Conservation (phyloP, 2,888 invertebrate genomes). For the Nomada lathburiana region DNA sequence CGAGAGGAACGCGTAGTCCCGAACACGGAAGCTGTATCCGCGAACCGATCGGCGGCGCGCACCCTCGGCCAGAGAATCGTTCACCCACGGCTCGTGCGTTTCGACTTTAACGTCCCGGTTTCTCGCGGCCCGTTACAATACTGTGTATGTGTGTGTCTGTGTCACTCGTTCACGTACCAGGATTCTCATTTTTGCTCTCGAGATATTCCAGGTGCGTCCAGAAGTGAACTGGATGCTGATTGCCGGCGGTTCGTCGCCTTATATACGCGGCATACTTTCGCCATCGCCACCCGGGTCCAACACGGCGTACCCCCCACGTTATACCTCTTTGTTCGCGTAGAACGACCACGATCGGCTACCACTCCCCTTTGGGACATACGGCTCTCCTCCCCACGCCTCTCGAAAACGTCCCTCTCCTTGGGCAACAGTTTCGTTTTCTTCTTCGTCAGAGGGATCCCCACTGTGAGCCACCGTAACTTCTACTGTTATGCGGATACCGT, state of each 20-base stretch:
- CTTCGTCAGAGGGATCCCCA: slow-evolving; percentile 50
- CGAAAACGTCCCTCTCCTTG: slow-evolving; percentile 62
- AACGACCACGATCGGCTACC: slow-evolving; percentile 79
- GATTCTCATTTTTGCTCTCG: slow-evolving; percentile 82
- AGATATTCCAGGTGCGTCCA: slow-evolving; percentile 85
- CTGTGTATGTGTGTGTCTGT: too few relatives aligned
- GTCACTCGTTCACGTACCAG: slow-evolving; percentile 79
- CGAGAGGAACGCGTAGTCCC: too few relatives aligned
- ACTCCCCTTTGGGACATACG: slow-evolving; percentile 78
- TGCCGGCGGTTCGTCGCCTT: slow-evolving; percentile 85
- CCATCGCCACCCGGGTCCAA: slow-evolving; percentile 82
- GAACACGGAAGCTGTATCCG: too few relatives aligned
- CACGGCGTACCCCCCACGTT: slow-evolving; percentile 80
- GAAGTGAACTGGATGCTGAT: slow-evolving; percentile 87
- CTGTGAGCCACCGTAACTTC: background rate
- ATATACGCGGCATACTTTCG: slow-evolving; percentile 87
- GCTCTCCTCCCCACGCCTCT: slow-evolving; percentile 53
- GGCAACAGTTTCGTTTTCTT: slow-evolving; percentile 61
- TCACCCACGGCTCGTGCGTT: too few relatives aligned
- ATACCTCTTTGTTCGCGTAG: slow-evolving; percentile 81
- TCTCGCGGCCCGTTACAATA: too few relatives aligned
- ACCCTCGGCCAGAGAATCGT: too few relatives aligned
- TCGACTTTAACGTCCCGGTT: too few relatives aligned
- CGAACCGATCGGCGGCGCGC: too few relatives aligned
- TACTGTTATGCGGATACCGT: slow-evolving; percentile 31